Conservation (phyloP, 2,888 invertebrate species). For the Phorcus lineatus region DNA sequence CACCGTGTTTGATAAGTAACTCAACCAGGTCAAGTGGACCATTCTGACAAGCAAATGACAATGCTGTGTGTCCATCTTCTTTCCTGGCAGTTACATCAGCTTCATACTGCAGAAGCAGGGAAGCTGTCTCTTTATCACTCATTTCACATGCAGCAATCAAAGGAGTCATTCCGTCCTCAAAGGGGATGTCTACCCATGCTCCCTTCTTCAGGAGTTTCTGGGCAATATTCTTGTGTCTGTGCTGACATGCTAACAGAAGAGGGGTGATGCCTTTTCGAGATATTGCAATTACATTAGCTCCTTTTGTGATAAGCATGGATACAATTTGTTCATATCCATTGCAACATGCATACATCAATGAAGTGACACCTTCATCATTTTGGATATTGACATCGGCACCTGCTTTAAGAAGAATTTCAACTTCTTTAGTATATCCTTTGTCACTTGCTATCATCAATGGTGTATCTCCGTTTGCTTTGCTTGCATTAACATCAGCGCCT, state of each 20-base stretch:
- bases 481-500: no score
- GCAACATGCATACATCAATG: constrained; percentile 55
- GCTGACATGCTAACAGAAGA: no score
- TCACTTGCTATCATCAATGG: constrained; percentile 51
- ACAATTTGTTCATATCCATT: constrained; percentile 50
- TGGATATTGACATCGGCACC: constrained; percentile 57
- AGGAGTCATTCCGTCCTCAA: constrained; percentile 46
- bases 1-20: no score
- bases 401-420: constrained; percentile 56
- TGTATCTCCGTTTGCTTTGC: no score
- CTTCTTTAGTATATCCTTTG: constrained; percentile 50
- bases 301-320: constrained; percentile 48
- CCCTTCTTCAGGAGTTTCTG: no score
- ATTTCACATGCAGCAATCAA: constrained; percentile 56
- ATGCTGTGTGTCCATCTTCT: neutral
- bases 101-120: constrained; percentile 50
- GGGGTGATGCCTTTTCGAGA: no score
- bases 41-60: no score
- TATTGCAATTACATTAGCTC: constrained; percentile 50
- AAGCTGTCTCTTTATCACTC: constrained; percentile 44
- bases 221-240: no score
- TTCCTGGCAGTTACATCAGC: constrained; percentile 52
- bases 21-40: no score
- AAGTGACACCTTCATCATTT: constrained; percentile 61
- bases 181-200: constrained; percentile 48